Percentiles rank a stretch among this genome's conserved stretches.
These are phyloP conservation scores for Callimorpha dominula DNA, from an alignment of 2,888 invertebrate genomes.

Conservation along the genomic window DNA sequence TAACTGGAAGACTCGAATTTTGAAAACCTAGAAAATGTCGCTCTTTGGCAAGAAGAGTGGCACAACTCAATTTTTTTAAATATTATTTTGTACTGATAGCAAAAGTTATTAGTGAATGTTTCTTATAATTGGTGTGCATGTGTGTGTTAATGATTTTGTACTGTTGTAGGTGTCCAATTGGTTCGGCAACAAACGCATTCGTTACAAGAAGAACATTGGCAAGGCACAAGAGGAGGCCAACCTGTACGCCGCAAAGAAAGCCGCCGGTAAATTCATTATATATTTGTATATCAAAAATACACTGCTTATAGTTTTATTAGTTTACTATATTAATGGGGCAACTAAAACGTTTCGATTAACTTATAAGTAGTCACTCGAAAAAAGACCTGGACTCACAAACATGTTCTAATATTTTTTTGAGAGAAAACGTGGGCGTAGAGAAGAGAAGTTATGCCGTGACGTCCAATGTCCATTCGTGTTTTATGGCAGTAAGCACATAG, in stretches of 20 bases:
- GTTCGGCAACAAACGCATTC: constrained; percentile 99
- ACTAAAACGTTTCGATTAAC: not conserved
- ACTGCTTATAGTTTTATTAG: not conserved
- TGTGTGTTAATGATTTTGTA: not conserved
- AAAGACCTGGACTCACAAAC: too few species aligned
- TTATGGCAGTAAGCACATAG: too few species aligned
- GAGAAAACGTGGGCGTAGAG: too few species aligned
- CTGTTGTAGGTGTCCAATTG: constrained; percentile 96
- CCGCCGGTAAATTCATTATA: constrained; percentile 88
- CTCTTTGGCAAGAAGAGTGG: too few species aligned
- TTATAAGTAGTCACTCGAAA: not conserved
- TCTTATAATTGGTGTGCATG: not conserved
- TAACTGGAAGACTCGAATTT: too few species aligned
- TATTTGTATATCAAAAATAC: not conserved
- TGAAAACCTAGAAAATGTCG: too few species aligned
- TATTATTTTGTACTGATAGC: not conserved
- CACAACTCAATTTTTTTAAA: too few species aligned
- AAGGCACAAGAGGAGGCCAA: constrained; percentile 99
- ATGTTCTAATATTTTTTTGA: not conserved
- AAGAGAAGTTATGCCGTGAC: too few species aligned
- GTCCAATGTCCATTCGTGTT: too few species aligned
- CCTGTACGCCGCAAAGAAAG: constrained; percentile 99
- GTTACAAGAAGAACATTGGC: constrained; percentile 99
- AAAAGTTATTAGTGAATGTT: not conserved
- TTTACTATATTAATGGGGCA: not conserved